Base-by-base conservation (phyloP, 1,140 invertebrate genomes). In the Dufourea novaeangliae region DNA sequence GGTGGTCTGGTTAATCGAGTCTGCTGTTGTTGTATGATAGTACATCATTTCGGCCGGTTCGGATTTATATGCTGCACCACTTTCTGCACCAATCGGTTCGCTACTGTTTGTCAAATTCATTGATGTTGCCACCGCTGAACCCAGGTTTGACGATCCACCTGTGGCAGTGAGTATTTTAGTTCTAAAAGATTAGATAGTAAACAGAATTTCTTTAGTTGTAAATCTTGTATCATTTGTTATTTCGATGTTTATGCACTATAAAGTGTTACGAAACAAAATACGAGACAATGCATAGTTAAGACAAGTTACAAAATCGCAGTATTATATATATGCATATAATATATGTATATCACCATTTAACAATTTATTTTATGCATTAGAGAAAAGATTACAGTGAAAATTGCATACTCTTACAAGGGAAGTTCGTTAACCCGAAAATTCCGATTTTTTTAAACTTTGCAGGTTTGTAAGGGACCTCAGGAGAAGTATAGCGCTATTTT, bases 121-220 rank as follows among this genome's bases (percentile, higher is more conserved):
- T 37, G 96, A 97, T 46, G 96, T 95, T 6, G 95, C 95, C 39
- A 97, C 95, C 1, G 96, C 96, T 82, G 95, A 95, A 61, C 96
- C 95, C 75, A 97, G 87, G 91, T 95, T 95, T 37, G 95, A 92
- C 27, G 92, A 94, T 56, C 94, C 93, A 87, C 94, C 95, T 94
- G 86, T 39, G 85, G 80, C 67, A 88, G 77, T 89, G 74, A 93
- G 92, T 74, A 93, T 91, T 90, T 94, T 29, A 76, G 66, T 69
- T 76, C 12, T 5, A 59, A 46, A 29, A 27, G 3, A 50, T 61
- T 46, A 20, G 29, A 56, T 20, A 17, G 1, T 11, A 14, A 1
- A n/a, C 6, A 54, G 1, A 29, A 50, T 34, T 25, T 32, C 11
- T 61, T 46, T 20, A 14, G 17, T 20, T 25, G 20, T 12, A n/a